These are phyloP conservation scores for Poecilus cupreus DNA, from an alignment of 2,888 invertebrate species.

Conservation along the genomic window DNA sequence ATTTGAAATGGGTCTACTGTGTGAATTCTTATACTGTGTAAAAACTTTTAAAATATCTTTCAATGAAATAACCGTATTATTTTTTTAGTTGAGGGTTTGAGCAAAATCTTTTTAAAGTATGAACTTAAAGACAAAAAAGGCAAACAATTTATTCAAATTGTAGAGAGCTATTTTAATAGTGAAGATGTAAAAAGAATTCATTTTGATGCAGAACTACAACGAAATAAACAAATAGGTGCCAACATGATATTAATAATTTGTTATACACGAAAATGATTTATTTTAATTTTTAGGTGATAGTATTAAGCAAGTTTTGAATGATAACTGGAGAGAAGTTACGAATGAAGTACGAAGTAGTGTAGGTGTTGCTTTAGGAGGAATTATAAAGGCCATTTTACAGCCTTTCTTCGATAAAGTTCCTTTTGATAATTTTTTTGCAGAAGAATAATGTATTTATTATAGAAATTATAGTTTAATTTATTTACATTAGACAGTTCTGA, in stretches of 20 bases:
- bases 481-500: too few relatives aligned
- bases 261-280: not conserved
- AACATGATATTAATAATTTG: not conserved
- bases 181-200: not conserved
- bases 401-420: conserved; percentile 20
- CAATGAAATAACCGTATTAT: too few relatives aligned
- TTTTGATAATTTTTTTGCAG: not conserved
- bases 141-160: not conserved
- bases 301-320: not conserved
- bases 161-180: not conserved
- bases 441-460: not conserved
- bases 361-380: not conserved
- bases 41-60: too few relatives aligned
- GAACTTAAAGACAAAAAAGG: not conserved
- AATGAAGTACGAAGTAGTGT: conserved; percentile 21
- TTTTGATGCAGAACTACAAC: not conserved
- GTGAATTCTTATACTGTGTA: too few relatives aligned
- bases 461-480: too few relatives aligned
- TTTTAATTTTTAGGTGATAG: not conserved
- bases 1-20: too few relatives aligned
- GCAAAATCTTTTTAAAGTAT: not conserved
- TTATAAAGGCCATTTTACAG: not conserved
- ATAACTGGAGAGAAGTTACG: conserved; percentile 9
- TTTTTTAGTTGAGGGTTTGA: not conserved
- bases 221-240: not conserved